phyloP scores from a whole-genome alignment of 2,888 invertebrate species.

The Ectobius pallidus region DNA sequence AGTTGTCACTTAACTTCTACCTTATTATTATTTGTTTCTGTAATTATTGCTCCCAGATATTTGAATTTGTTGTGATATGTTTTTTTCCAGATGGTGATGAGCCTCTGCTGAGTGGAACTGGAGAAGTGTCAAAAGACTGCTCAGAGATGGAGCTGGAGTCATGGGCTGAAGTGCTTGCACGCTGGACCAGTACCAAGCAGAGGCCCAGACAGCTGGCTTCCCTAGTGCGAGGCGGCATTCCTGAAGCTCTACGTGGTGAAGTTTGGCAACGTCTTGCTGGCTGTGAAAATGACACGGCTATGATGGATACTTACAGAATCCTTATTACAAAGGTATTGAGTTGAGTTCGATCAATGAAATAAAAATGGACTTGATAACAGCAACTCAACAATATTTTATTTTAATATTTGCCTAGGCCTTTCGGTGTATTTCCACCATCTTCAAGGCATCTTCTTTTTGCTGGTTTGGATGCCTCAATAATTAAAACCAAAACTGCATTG shows the following conservation, averaged over 20 bases:
- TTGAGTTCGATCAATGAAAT: too few relatives aligned
- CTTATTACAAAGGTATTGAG: constrained; percentile 87
- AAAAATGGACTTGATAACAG: too few relatives aligned
- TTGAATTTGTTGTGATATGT: too few relatives aligned
- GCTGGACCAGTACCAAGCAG: constrained; percentile 67
- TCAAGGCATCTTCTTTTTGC: too few relatives aligned
- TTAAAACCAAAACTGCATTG: too few relatives aligned
- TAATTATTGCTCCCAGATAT: too few relatives aligned
- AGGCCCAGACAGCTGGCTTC: constrained; percentile 83
- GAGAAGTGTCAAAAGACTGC: constrained; percentile 95
- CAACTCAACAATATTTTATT: too few relatives aligned
- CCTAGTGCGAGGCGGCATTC: constrained; percentile 87
- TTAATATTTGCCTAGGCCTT: too few relatives aligned
- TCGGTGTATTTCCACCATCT: too few relatives aligned
- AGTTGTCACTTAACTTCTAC: too few relatives aligned
- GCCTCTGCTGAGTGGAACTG: constrained; percentile 96
- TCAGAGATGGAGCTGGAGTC: constrained; percentile 89
- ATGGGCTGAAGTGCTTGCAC: constrained; percentile 88
- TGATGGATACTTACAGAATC: constrained; percentile 91
- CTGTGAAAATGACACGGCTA: constrained; percentile 79
- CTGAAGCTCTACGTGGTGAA: constrained; percentile 94
- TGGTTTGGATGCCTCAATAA: too few relatives aligned
- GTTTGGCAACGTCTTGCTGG: constrained; percentile 97
- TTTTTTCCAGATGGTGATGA: constrained; percentile 79
- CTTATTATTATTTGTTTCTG: too few relatives aligned